Base-by-base conservation (phyloP, 2,113 vertebrate species). In the Melanostigma gelatinosum region DNA sequence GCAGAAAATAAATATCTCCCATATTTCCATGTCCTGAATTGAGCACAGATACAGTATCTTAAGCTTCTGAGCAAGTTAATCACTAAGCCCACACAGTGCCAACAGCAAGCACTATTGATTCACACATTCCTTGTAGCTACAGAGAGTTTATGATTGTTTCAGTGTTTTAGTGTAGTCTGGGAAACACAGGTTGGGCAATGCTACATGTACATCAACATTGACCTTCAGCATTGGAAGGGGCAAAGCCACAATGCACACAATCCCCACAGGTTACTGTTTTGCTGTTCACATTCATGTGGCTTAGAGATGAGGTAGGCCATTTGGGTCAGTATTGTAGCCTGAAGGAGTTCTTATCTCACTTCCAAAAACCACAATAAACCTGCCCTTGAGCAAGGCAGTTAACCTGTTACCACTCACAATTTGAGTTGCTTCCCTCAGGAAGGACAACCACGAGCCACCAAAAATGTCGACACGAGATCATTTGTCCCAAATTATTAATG, bases 41-140 rank as follows among this genome's bases (percentile, higher is more conserved):
- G 63, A 57, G 62, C 76, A 58, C 57, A 61, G 24, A 72, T 11
- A 4, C n/a, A 44, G 42, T 48, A 84, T 69, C 38, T 85, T 61
- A 61, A 70, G 72, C 73, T 73, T 69, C 62, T 74, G 72, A 88
- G 77, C 72, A 85, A 89, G 80, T 91, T 89, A 83, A 93, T 92
- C 82, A 86, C 75, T 69, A 29, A 54, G 75, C 72, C 70, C 65
- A 75, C 65, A 72, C 55, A 29, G 7, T 86, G 85, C 75, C 73
- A 77, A 73, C 72, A 72, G 44, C 24, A 57, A 54, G 63, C 36
- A 29, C 60, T 75, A 71, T 74, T 81, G 79, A 77, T 71, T 38
- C 34, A 27, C 16, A 29, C 8, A 48, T 75, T 54, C n/a, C 22
- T 29, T 36, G 60, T 65, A 68, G 55, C 67, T 69, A 55, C 40